Percentiles rank a stretch among this genome's conserved stretches.
These are phyloP conservation scores for Dione vanillae DNA, from an alignment of 2,888 invertebrate species.

Conservation along the genomic window DNA sequence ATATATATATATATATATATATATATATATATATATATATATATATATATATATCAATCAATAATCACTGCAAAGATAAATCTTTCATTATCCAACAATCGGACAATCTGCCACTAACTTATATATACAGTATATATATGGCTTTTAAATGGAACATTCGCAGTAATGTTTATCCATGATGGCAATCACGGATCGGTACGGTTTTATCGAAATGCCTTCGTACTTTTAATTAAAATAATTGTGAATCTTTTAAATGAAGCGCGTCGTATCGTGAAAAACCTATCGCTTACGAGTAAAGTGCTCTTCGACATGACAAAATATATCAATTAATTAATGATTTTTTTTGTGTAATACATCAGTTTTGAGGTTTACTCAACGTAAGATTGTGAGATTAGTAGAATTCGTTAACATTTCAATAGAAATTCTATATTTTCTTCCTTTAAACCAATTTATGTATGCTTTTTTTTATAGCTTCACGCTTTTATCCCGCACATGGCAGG, in stretches of 20 bases:
- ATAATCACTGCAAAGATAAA: background rate
- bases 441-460: too few relatives aligned
- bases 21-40: too few relatives aligned
- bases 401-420: background rate
- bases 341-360: slow-evolving; percentile 49
- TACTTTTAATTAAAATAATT: slow-evolving; percentile 45
- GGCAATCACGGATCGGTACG: slow-evolving; percentile 34
- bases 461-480: background rate
- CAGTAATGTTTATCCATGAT: slow-evolving; percentile 25
- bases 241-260: slow-evolving; percentile 47
- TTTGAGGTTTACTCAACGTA: background rate
- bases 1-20: too few relatives aligned
- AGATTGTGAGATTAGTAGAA: background rate
- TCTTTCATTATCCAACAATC: slow-evolving; percentile 10
- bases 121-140: slow-evolving; percentile 18
- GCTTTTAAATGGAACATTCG: slow-evolving; percentile 32
- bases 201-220: slow-evolving; percentile 33
- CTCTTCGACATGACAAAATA: slow-evolving; percentile 47
- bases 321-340: slow-evolving; percentile 52
- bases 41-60: too few relatives aligned
- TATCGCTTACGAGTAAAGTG: slow-evolving; percentile 45
- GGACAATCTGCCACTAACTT: slow-evolving; percentile 15
- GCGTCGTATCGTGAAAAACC: slow-evolving; percentile 33
- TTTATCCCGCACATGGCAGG: background rate
- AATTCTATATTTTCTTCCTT: too few relatives aligned